phyloP scores from a whole-genome alignment of 2,797 vertebrate species.

The Gouania willdenowi region DNA sequence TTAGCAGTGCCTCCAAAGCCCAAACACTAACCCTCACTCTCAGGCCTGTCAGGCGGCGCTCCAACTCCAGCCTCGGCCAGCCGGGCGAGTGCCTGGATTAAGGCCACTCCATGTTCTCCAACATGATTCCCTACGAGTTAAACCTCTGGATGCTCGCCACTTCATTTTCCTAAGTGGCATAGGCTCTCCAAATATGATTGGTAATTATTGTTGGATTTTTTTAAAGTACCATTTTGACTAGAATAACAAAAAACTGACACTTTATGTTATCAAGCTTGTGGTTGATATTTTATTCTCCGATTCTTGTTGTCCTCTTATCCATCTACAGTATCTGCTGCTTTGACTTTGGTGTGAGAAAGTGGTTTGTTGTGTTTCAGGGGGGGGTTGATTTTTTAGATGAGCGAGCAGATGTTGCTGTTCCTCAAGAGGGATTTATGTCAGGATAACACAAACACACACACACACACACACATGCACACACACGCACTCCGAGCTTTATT shows the following conservation, averaged over 20 bases:
- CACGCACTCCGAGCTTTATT: slow-evolving; percentile 12
- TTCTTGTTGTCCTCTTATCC: background rate
- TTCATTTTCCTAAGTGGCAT: slow-evolving; percentile 66
- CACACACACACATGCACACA: slow-evolving; percentile 14
- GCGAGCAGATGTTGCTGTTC: slow-evolving; percentile 60
- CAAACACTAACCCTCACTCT: slow-evolving; percentile 19
- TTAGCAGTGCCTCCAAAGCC: slow-evolving; percentile 55
- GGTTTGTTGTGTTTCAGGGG: slow-evolving; percentile 10
- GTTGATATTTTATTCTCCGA: slow-evolving; percentile 8
- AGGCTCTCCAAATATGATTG: slow-evolving; percentile 51
- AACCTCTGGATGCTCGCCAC: slow-evolving; percentile 63
- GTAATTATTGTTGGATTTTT: slow-evolving; percentile 69
- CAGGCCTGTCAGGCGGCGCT: slow-evolving; percentile 16
- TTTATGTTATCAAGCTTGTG: too few relatives aligned
- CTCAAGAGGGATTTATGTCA: slow-evolving; percentile 65
- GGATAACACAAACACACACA: slow-evolving; percentile 25
- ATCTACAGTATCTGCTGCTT: too few relatives aligned
- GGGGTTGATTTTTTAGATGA: slow-evolving; percentile 39
- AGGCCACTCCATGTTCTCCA: slow-evolving; percentile 60
- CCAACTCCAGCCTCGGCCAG: slow-evolving; percentile 19
- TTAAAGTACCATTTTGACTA: slow-evolving; percentile 51
- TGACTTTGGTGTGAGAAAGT: background rate
- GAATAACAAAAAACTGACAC: slow-evolving; percentile 3
- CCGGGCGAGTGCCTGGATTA: slow-evolving; percentile 69
- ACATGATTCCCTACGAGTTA: slow-evolving; percentile 49